Evolutionary conservation across 2,888 invertebrate genomes (phyloP).

Genomic region (Cataglyphis albicans): DNA sequence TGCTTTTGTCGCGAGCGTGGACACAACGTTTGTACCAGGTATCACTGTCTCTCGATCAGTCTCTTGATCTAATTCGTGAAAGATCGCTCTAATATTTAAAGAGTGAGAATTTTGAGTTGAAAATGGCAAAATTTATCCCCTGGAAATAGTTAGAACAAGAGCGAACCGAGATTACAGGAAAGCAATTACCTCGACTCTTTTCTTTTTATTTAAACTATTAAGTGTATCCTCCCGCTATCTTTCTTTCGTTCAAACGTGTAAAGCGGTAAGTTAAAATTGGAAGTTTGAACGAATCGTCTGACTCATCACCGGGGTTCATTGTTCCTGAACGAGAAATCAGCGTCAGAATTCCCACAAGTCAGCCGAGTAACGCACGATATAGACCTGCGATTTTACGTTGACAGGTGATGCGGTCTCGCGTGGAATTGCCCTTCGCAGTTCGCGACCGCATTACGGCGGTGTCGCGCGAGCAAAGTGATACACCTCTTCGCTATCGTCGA

Average conservation of each 20-base stretch:
- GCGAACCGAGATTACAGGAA: not conserved
- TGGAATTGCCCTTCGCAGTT: constrained; percentile 77
- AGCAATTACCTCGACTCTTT: not conserved
- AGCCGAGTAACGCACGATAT: constrained; percentile 67
- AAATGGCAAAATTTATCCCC: not conserved
- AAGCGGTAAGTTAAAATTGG: not conserved
- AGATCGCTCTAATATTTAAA: constrained; percentile 10
- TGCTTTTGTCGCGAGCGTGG: constrained; percentile 74
- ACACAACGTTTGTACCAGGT: constrained; percentile 60
- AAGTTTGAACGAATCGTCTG: not conserved
- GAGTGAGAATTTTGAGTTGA: not conserved
- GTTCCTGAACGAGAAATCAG: constrained; percentile 37
- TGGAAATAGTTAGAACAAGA: not conserved
- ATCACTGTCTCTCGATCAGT: constrained; percentile 22
- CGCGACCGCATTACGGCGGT: constrained; percentile 55
- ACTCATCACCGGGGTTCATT: not conserved
- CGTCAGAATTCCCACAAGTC: not conserved
- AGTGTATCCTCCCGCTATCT: not conserved
- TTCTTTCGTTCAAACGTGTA: not conserved
- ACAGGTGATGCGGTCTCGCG: constrained; percentile 80
- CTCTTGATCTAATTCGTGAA: constrained; percentile 51
- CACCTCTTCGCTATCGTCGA: not conserved
- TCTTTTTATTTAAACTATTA: not conserved
- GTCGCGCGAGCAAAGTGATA: constrained; percentile 72
- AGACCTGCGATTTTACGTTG: constrained; percentile 80